phyloP scores from a whole-genome alignment of 2,797 vertebrate species.

The Scarus forsteni region DNA sequence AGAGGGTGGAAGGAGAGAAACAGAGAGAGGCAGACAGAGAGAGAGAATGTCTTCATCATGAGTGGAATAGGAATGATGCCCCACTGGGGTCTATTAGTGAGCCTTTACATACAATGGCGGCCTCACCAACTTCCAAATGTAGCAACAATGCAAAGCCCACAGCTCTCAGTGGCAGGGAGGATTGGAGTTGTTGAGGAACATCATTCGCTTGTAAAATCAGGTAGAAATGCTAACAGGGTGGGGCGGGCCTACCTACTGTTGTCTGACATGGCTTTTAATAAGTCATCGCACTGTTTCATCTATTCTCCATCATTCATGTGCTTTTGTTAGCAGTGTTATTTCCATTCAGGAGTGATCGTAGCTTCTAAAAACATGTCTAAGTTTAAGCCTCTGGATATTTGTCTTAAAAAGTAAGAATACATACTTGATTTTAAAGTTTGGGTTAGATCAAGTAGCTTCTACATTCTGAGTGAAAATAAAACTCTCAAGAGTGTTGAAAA shows the following conservation, averaged over 20 bases:
- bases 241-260: background rate
- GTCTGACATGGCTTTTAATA: background rate
- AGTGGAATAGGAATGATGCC: conserved; percentile 84
- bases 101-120: conserved; percentile 80
- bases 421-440: background rate
- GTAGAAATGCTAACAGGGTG: conserved; percentile 23
- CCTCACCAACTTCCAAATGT: conserved; percentile 63
- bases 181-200: conserved; percentile 48
- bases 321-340: background rate
- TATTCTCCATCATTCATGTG: background rate
- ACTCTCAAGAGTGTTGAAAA: too few species aligned
- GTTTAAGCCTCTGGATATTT: background rate
- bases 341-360: background rate
- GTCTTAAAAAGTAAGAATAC: background rate
- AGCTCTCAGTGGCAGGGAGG: conserved; percentile 52
- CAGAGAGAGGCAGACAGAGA: conserved; percentile 18
- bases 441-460: background rate
- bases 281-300: background rate
- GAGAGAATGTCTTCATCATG: conserved; percentile 83
- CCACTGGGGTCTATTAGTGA: conserved; percentile 88
- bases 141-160: conserved; percentile 60
- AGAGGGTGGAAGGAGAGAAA: background rate
- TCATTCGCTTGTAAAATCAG: conserved; percentile 27
- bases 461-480: background rate
- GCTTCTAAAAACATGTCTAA: background rate